Conservation (phyloP, 2,797 vertebrate genomes). For the Gastrophryne carolinensis region DNA sequence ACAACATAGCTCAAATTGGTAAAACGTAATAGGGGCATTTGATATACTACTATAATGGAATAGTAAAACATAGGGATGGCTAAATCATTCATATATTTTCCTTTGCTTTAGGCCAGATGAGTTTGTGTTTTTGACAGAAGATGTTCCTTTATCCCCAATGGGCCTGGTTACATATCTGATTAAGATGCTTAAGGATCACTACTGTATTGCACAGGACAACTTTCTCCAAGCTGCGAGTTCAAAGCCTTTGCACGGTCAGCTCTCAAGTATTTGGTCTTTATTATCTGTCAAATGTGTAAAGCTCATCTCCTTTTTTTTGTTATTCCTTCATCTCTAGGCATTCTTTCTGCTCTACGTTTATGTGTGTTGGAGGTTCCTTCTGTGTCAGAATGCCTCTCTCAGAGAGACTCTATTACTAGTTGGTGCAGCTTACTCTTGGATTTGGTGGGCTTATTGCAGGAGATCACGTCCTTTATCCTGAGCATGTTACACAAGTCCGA, state of each 20-base stretch:
- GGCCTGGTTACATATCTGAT: slow-evolving; percentile 69
- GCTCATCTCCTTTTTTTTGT: not conserved
- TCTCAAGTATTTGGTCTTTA: not conserved
- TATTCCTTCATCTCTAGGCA: slow-evolving; percentile 63
- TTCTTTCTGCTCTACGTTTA: slow-evolving; percentile 75
- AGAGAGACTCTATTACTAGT: slow-evolving; percentile 51
- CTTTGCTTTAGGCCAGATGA: slow-evolving; percentile 4
- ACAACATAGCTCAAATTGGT: no score
- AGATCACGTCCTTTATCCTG: slow-evolving; percentile 76
- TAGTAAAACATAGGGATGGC: no score
- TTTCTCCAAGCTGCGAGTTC: slow-evolving; percentile 78
- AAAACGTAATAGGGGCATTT: no score
- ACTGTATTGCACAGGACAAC: slow-evolving; percentile 68
- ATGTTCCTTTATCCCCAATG: slow-evolving; percentile 38
- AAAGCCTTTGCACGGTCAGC: slow-evolving; percentile 76
- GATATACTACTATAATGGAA: no score
- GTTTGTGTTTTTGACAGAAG: not conserved
- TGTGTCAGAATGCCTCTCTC: slow-evolving; percentile 55
- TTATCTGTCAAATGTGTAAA: not conserved
- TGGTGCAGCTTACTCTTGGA: slow-evolving; percentile 64
- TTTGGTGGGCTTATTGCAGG: slow-evolving; percentile 66
- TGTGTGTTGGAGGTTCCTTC: slow-evolving; percentile 76
- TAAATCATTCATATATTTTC: not conserved
- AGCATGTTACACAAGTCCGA: slow-evolving; percentile 72
- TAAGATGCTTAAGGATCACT: slow-evolving; percentile 71